These are phyloP conservation scores for Microctonus aethiopoides DNA, from an alignment of 2,888 invertebrate genomes.

Conservation along the genomic window DNA sequence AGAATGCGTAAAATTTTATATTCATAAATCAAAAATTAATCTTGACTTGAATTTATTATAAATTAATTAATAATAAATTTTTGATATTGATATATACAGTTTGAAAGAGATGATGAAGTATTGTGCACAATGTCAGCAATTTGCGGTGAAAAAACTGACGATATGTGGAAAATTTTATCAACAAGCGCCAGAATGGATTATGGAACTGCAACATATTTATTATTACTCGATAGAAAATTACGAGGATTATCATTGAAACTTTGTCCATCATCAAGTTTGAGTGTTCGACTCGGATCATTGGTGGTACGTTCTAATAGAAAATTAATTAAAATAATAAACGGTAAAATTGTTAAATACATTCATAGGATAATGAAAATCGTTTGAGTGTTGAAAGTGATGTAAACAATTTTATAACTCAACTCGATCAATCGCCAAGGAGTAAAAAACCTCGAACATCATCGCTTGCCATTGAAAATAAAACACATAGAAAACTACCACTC, in stretches of 20 bases:
- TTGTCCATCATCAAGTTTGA: constrained; percentile 56
- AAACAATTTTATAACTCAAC: constrained; percentile 53
- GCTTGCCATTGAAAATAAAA: constrained; percentile 31
- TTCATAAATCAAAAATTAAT: no score
- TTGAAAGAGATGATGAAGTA: constrained; percentile 62
- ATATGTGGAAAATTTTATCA: constrained; percentile 68
- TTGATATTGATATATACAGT: constrained; percentile 44
- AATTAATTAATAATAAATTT: constrained; percentile 1
- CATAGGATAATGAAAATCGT: constrained; percentile 17
- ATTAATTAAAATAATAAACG: background rate
- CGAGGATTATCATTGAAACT: constrained; percentile 69
- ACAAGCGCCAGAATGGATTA: constrained; percentile 70
- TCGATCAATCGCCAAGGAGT: constrained; percentile 57
- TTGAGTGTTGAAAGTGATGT: constrained; percentile 40
- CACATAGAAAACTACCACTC: constrained; percentile 45
- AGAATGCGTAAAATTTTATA: no score
- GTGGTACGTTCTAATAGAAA: constrained; percentile 24
- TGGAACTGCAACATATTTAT: constrained; percentile 79
- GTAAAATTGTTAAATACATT: constrained; percentile 1
- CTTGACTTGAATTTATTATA: no score
- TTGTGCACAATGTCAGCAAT: constrained; percentile 59
- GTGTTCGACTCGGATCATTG: constrained; percentile 54
- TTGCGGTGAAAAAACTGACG: constrained; percentile 59
- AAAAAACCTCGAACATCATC: constrained; percentile 45
- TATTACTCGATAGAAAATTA: constrained; percentile 74